Evolutionary conservation across 2,113 vertebrate species (phyloP).

Genomic region (Lophura nycthemera): DNA sequence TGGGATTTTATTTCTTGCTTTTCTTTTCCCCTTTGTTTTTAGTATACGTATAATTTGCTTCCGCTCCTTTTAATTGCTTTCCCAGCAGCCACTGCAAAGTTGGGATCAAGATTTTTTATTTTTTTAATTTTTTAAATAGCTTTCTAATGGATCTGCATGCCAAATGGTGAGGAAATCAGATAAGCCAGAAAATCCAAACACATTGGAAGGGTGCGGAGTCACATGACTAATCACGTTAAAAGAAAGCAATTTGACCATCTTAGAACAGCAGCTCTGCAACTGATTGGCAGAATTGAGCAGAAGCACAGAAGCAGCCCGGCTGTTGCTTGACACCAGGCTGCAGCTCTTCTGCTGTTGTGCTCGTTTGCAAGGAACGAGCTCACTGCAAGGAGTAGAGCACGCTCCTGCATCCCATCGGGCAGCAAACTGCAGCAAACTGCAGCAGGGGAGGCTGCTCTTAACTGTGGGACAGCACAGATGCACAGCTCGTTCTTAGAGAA

Average conservation of each 20-base stretch:
- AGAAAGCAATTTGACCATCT: not conserved
- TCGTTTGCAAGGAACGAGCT: slow-evolving; percentile 46
- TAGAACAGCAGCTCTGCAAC: not conserved
- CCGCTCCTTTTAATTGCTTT: slow-evolving; percentile 21
- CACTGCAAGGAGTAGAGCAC: not conserved
- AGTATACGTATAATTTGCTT: not conserved
- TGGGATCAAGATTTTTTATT: not conserved
- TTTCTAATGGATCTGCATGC: not conserved
- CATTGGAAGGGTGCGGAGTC: not conserved
- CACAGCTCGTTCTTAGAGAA: not conserved
- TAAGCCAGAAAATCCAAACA: not conserved
- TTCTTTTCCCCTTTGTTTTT: not conserved
- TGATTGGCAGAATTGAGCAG: not conserved
- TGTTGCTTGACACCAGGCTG: not conserved
- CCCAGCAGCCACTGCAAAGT: slow-evolving; percentile 34
- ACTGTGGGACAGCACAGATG: not conserved
- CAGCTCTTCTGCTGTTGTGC: not conserved
- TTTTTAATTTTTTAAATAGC: not conserved
- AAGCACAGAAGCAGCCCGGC: not conserved
- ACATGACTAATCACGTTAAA: not conserved
- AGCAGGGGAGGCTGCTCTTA: accelerated
- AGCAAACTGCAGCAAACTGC: not conserved
- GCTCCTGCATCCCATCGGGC: not conserved
- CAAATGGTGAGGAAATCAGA: not conserved
- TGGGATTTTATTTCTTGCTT: accelerated